Evolutionary conservation across 2,888 invertebrate species (phyloP).

Genomic region (Tachina fera): DNA sequence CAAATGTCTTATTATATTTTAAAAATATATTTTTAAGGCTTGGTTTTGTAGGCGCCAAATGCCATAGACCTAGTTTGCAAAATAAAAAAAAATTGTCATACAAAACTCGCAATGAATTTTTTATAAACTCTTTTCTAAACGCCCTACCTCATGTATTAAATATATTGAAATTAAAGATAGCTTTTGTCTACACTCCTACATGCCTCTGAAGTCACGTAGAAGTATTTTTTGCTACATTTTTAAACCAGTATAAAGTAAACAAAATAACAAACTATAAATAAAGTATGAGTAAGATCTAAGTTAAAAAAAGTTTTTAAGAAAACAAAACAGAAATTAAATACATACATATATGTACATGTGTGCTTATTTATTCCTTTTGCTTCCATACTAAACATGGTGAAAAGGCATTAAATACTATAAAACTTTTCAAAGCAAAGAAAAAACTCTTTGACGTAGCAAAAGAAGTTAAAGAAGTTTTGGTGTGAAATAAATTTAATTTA

Average conservation of each 20-base stretch:
- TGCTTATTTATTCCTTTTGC: not conserved
- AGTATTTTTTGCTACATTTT: not conserved
- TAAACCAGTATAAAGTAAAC: not conserved
- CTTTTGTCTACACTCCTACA: not conserved
- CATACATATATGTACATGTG: no score
- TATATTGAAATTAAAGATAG: not conserved
- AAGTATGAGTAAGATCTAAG: not conserved
- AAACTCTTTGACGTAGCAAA: not conserved
- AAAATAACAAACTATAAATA: slow-evolving; percentile 3
- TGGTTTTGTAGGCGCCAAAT: not conserved
- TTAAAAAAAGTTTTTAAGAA: not conserved
- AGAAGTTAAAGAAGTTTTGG: not conserved
- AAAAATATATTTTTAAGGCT: not conserved
- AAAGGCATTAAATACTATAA: not conserved
- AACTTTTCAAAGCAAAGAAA: not conserved
- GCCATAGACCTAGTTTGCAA: no score
- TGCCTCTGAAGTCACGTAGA: slow-evolving; percentile 9
- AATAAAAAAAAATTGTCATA: no score
- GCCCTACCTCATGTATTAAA: not conserved
- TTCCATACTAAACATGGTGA: not conserved
- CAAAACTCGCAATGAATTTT: no score
- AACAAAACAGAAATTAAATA: no score
- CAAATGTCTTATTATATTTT: no score
- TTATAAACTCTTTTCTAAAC: no score
- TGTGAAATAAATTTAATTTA: not conserved